Base-by-base conservation (phyloP, 2,113 vertebrate genomes). In the Sander vitreus region DNA sequence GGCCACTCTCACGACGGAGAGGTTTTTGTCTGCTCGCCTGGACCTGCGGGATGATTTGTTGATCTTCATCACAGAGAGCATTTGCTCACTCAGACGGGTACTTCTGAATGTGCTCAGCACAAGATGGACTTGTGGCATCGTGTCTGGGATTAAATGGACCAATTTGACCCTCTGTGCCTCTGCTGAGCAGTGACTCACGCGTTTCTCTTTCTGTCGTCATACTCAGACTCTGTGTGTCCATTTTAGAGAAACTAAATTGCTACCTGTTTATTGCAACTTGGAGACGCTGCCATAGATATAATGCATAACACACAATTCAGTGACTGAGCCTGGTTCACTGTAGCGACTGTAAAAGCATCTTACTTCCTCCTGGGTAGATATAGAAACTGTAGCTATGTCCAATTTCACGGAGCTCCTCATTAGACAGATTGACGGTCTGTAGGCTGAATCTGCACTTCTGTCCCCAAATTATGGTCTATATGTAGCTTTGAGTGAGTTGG, bases 1-100 rank as follows among this genome's bases (percentile, higher is more conserved):
- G 82, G 76, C 81, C 81, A 39, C 80, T 81, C 76, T 68, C 73
- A 48, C 78, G 16, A 25, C 30, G 59, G 80, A 51, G 77, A 75
- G 73, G 47, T 69, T 73, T 81, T 76, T 64, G 36, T 65, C 72
- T 62, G 55, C 55, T 68, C 5, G 36, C 48, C 55, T 1, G 43
- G 65, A 78, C 82, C 62, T 47, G 53, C n/a, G 74, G 73, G 78
- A 85, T 86, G 76, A 90, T 86, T 86, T 87, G 83, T 83, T 80
- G 81, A 84, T 83, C 23, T 33, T 71, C 71, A 67, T 79, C 62
- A 30, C 21, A 13, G 60, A 23, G 27, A 33, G 55, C 75, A 53
- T 85, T 83, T 63, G 59, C 57, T 84, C 64, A 14, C 73, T 53
- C 64, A 54, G 84, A 78, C 33, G 57, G 78, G 54, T 47, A 65